Conservation (phyloP, 2,113 vertebrate species). For the Sphaerodactylus townsendi region DNA sequence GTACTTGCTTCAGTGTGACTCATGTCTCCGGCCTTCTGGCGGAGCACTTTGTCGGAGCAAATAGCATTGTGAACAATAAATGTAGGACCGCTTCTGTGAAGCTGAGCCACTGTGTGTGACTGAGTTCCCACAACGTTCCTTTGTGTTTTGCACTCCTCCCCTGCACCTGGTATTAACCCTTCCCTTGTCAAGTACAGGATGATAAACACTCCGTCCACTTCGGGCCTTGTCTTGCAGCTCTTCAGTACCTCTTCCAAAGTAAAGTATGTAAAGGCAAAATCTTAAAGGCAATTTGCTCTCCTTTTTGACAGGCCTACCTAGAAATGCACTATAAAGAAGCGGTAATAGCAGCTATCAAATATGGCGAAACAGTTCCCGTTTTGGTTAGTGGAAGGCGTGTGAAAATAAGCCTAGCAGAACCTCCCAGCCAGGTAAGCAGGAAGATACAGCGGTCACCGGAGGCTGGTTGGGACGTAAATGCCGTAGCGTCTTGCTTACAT, state of each 20-base stretch:
- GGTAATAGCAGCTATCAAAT: slow-evolving; percentile 69
- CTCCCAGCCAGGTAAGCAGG: slow-evolving; percentile 20
- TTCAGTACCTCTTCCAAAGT: neutral
- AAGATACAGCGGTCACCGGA: fast-evolving
- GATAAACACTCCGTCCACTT: too few species aligned
- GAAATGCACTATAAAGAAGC: slow-evolving; percentile 79
- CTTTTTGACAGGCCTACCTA: slow-evolving; percentile 72
- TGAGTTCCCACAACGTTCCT: too few species aligned
- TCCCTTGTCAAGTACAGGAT: neutral
- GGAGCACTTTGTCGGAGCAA: too few species aligned
- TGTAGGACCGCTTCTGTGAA: too few species aligned
- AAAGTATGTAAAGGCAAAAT: fast-evolving
- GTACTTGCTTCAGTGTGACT: too few species aligned
- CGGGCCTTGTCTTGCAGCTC: neutral
- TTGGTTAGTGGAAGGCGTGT: slow-evolving; percentile 68
- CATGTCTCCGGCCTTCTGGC: too few species aligned
- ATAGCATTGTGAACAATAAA: too few species aligned
- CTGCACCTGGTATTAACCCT: too few species aligned
- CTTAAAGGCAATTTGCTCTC: neutral
- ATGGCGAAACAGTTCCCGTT: slow-evolving; percentile 66
- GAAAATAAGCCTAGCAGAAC: slow-evolving; percentile 63
- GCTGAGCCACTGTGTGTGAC: too few species aligned
- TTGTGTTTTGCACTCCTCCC: too few species aligned
- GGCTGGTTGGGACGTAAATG: neutral
- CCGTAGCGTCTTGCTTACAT: neutral